phyloP scores from a whole-genome alignment of 2,888 invertebrate species.

The Chromoteleia sp. region DNA sequence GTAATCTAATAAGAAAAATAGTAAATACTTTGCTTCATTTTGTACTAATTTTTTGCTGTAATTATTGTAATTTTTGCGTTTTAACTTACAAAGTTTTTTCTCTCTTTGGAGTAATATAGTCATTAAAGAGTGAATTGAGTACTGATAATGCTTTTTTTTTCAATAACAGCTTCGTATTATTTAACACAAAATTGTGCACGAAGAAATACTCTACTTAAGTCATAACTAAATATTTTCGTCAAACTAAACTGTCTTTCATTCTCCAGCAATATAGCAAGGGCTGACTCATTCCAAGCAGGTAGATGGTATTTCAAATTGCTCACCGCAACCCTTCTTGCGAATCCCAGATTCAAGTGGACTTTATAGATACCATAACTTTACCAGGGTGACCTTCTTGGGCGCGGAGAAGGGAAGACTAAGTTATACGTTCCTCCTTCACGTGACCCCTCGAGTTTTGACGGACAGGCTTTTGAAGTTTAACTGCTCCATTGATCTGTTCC shows the following conservation, averaged over 20 bases:
- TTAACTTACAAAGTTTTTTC: no score
- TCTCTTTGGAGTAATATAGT: no score
- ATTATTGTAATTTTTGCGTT: no score
- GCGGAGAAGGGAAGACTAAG: conserved; percentile 23
- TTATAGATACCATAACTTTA: conserved; percentile 38
- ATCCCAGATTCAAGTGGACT: conserved; percentile 45
- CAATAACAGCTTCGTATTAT: no score
- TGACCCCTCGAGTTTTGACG: conserved; percentile 41
- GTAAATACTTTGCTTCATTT: no score
- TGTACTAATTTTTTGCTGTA: no score
- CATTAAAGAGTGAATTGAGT: no score
- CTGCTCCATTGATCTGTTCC: conserved; percentile 43
- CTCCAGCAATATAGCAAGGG: not conserved
- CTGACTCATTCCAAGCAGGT: conserved; percentile 25
- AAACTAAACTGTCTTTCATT: conserved; percentile 11
- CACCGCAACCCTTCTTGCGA: conserved; percentile 28
- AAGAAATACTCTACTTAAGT: no score
- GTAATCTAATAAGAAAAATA: no score
- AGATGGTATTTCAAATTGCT: conserved; percentile 26
- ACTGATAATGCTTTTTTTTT: no score
- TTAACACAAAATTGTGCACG: no score
- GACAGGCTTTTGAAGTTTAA: conserved; percentile 53
- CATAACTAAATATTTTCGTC: no score
- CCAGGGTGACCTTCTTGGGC: conserved; percentile 19
- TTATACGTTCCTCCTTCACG: conserved; percentile 18